These are phyloP conservation scores for Gallinago jamesoni DNA, from an alignment of 2,113 vertebrate genomes.

Conservation along the genomic window DNA sequence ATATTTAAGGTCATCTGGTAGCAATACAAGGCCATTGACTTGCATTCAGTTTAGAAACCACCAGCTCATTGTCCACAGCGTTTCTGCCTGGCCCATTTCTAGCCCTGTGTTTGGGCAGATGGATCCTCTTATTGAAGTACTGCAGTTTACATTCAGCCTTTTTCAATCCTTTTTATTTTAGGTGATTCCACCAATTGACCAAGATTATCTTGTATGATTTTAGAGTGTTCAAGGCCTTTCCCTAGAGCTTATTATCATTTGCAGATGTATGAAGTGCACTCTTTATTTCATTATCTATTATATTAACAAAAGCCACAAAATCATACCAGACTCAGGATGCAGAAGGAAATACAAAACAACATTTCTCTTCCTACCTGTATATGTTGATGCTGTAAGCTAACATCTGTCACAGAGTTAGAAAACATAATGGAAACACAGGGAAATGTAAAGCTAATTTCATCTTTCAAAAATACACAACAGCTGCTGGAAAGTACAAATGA, in stretches of 20 bases:
- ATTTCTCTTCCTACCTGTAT: not conserved
- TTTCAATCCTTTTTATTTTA: not conserved
- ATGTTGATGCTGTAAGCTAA: not conserved
- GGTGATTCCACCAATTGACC: not conserved
- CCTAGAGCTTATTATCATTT: not conserved
- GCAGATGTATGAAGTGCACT: not conserved
- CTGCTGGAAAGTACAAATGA: not conserved
- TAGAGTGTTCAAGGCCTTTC: not conserved
- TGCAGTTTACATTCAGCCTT: not conserved
- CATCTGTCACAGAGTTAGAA: not conserved
- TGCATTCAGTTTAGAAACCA: not conserved
- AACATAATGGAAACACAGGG: not conserved
- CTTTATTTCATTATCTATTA: not conserved
- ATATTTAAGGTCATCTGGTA: not conserved
- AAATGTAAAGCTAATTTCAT: not conserved
- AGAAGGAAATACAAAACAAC: not conserved
- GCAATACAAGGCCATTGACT: accelerated
- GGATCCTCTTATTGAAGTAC: accelerated
- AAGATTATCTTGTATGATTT: not conserved
- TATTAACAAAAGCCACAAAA: not conserved
- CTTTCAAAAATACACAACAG: not conserved
- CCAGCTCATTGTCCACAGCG: accelerated
- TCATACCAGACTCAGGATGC: not conserved
- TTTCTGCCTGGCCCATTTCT: not conserved
- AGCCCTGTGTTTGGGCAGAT: accelerated